phyloP scores from a whole-genome alignment of 1,140 invertebrate species.

The Stegodyphus dumicola region DNA sequence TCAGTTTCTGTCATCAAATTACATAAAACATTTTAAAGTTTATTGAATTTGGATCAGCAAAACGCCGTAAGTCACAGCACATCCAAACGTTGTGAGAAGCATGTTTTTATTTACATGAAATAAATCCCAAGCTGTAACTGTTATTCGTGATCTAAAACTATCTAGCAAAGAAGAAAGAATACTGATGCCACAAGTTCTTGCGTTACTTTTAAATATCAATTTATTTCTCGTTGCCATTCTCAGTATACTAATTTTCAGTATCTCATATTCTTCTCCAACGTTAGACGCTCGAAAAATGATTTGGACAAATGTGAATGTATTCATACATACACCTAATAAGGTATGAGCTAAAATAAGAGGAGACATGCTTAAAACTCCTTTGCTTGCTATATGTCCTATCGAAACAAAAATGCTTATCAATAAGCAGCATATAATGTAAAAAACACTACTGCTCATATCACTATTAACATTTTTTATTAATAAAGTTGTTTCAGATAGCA shows the following conservation, averaged over 20 bases:
- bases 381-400: not conserved
- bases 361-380: not conserved
- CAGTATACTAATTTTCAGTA: not conserved
- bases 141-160: not conserved
- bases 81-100: constrained; percentile 12
- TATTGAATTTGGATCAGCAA: constrained; percentile 9
- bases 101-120: constrained; percentile 8
- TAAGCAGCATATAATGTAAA: not conserved
- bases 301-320: not conserved
- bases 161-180: not conserved
- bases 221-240: too few species aligned
- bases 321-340: too few species aligned
- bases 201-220: too few species aligned
- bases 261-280: not conserved
- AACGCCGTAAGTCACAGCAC: constrained; percentile 9
- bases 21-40: not conserved
- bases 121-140: not conserved
- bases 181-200: not conserved
- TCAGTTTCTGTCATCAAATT: too few species aligned
- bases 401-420: not conserved
- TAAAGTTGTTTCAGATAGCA: not conserved
- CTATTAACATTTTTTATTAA: not conserved
- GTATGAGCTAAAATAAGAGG: too few species aligned
- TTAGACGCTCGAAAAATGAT: not conserved
- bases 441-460: not conserved